Conservation (phyloP, 2,113 vertebrate species). For the Australoheros scitulus region DNA sequence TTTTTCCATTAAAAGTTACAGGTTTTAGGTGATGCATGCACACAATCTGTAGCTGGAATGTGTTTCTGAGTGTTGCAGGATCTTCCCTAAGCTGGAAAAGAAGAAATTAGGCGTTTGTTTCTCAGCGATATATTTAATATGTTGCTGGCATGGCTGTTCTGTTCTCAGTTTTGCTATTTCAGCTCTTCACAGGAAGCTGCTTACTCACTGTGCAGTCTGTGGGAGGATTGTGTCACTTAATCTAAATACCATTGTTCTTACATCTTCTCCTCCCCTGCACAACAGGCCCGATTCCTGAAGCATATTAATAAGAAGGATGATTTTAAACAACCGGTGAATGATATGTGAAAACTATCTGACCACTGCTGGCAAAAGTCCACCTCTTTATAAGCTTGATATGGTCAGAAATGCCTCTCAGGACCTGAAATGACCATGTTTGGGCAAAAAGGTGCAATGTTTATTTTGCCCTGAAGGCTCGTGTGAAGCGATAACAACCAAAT, state of each 20-base stretch:
- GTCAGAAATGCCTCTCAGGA: not conserved
- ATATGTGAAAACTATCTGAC: not conserved
- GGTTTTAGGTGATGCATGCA: too few relatives aligned
- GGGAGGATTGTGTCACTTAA: slow-evolving; percentile 25
- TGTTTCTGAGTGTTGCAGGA: not conserved
- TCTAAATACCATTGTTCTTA: slow-evolving; percentile 41
- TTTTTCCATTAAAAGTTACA: not conserved
- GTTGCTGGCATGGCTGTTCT: not conserved
- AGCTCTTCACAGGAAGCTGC: not conserved
- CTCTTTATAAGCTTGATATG: not conserved
- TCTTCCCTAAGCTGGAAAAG: not conserved
- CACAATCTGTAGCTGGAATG: not conserved
- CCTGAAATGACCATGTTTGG: slow-evolving; percentile 2
- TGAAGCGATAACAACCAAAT: not conserved
- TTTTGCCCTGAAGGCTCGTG: not conserved
- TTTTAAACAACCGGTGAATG: slow-evolving; percentile 31
- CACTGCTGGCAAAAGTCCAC: not conserved
- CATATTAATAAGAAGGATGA: not conserved
- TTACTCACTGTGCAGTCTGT: not conserved
- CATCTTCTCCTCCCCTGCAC: not conserved
- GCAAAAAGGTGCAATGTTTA: not conserved
- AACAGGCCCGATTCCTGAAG: not conserved
- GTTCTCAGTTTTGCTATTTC: slow-evolving; percentile 14
- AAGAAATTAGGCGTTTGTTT: not conserved
- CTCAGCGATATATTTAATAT: not conserved